Base-by-base conservation (phyloP, 2,113 vertebrate species). In the Plecturocebus donacophilus region DNA sequence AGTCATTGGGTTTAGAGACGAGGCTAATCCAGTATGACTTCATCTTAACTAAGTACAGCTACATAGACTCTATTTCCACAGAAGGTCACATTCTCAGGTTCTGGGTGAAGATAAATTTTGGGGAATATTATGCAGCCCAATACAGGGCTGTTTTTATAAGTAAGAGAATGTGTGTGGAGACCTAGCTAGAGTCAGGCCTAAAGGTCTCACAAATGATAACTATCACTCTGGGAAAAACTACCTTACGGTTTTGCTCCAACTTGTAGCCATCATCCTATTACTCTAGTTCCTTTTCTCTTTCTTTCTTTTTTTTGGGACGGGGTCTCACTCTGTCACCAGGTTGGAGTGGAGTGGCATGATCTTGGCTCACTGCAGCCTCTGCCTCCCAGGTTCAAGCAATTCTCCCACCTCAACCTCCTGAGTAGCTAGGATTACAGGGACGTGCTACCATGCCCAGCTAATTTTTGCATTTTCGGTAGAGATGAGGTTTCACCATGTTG, bases 371-470 rank as follows among this genome's bases (percentile, higher is more conserved):
- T 64, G 27, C 61, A 64, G 5, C 61, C 27, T 64, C 61, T 30
- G 27, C 5, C 61, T 64, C 12, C 61, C 27, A 64, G 27, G 27
- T 64, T 64, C 61, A 64, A 64, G 61, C 5, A 64, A 64, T 64
- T 30, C 61, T 64, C 61, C 61, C 30, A 13, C 61, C 61, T 64
- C 61, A 64, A 5, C 12, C 61, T 64, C 61, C 61, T 0, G 61
- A 64, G 61, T 64, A 30, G 61, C 61, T 64, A 5, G 27, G 27
- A 64, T 30, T 30, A 64, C 61, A 30, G 61, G 27, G 27, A 13
- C 5, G 1, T 0, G 2, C 27, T 5, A 64, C 61, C 61, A 30
- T 0, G 12, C 27, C 61, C 6, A 13, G 61, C 61, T 64, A 64
- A 64, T 30, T 64, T 64, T 1, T 64, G 61, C 5, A 64, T 64